These are phyloP conservation scores for Gymnoscopelus microlampas DNA, from an alignment of 2,797 vertebrate genomes.

Conservation along the genomic window DNA sequence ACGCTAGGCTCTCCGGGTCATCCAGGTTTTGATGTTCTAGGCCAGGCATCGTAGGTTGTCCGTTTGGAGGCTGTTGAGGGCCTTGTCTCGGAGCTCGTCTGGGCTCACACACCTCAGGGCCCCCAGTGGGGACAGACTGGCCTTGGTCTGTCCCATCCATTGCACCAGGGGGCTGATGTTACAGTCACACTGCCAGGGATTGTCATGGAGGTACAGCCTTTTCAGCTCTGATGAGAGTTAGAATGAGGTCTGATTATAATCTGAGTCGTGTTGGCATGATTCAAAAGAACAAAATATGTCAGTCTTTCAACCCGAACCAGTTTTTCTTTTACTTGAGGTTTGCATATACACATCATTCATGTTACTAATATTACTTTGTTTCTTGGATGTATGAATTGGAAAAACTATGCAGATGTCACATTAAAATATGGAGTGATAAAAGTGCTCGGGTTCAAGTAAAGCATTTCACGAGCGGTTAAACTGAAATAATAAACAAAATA, in stretches of 20 bases:
- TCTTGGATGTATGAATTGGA: too few relatives aligned
- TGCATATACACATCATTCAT: too few relatives aligned
- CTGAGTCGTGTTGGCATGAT: background rate
- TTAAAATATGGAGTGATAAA: too few relatives aligned
- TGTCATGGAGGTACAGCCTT: constrained; percentile 78
- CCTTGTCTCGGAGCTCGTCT: constrained; percentile 65
- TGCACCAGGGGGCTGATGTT: constrained; percentile 70
- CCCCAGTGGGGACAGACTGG: constrained; percentile 54
- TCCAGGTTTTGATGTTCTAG: constrained; percentile 32
- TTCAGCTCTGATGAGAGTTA: constrained; percentile 68
- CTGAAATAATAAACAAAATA: too few relatives aligned
- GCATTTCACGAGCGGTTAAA: too few relatives aligned
- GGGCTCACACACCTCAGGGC: constrained; percentile 70
- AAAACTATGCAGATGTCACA: too few relatives aligned
- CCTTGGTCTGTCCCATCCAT: constrained; percentile 70
- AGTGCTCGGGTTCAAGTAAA: too few relatives aligned
- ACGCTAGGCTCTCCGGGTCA: background rate
- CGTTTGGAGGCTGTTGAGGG: constrained; percentile 59
- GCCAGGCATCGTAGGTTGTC: constrained; percentile 60
- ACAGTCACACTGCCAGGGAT: constrained; percentile 83
- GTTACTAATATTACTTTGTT: too few relatives aligned
- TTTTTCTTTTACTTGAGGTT: too few relatives aligned
- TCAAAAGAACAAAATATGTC: background rate
- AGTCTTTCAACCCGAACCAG: background rate
- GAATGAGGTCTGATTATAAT: background rate